Conservation (phyloP, 2,113 vertebrate species). For the Apodemus sylvaticus region DNA sequence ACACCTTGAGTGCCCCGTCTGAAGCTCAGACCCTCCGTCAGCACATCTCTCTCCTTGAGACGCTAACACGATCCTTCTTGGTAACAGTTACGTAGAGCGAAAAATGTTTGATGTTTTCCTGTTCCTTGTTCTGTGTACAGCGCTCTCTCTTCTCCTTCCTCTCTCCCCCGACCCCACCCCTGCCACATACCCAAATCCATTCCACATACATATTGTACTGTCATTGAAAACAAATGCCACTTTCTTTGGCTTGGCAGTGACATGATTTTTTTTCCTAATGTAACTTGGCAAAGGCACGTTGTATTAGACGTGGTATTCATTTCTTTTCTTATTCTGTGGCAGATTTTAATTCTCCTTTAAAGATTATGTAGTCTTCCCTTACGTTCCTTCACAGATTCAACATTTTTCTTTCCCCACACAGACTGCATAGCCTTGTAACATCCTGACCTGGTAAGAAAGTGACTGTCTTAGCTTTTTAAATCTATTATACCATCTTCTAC, state of each 20-base stretch:
- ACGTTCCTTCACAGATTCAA: slow-evolving; percentile 28
- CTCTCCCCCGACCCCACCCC: not conserved
- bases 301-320: slow-evolving; percentile 48
- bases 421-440: not conserved
- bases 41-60: not conserved
- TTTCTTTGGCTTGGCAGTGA: slow-evolving; percentile 52
- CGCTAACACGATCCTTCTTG: not conserved
- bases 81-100: not conserved
- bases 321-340: slow-evolving; percentile 37
- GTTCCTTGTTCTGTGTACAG: not conserved
- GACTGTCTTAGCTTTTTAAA: slow-evolving; percentile 2
- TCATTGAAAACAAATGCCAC: slow-evolving; percentile 26
- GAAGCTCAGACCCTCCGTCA: not conserved
- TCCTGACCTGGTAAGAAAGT: not conserved
- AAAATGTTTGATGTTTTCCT: not conserved
- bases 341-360: slow-evolving; percentile 55
- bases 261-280: slow-evolving; percentile 30
- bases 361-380: not conserved
- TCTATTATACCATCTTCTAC: not conserved
- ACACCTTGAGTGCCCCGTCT: not conserved
- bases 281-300: slow-evolving; percentile 50
- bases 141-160: not conserved
- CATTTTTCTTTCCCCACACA: slow-evolving; percentile 32
- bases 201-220: not conserved
- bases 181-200: not conserved